phyloP scores from a whole-genome alignment of 2,888 invertebrate species.

The Drepanosiphum platanoidis region DNA sequence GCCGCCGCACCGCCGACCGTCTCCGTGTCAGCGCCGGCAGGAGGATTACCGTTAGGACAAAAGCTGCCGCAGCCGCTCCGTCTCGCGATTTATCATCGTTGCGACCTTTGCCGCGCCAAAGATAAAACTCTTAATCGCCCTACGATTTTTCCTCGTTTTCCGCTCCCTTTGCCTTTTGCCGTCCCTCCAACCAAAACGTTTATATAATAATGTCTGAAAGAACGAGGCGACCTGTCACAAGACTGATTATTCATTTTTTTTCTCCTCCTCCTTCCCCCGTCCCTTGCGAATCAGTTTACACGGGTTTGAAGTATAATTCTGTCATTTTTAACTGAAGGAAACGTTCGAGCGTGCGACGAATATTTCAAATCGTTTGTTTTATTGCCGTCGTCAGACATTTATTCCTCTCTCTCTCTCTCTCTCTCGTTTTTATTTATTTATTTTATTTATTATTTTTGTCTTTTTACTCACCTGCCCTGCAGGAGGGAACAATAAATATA shows the following conservation, averaged over 20 bases:
- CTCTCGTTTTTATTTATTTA: conserved; percentile 19
- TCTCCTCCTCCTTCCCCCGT: conserved; percentile 5
- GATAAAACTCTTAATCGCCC: conserved; percentile 61
- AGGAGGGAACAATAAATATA: conserved; percentile 13
- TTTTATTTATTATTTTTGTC: conserved; percentile 7
- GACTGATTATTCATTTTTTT: conserved; percentile 62
- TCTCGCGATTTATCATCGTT: conserved; percentile 59
- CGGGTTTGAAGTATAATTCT: conserved; percentile 51
- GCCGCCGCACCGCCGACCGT: background rate
- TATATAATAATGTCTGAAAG: conserved; percentile 48
- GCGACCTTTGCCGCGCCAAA: conserved; percentile 55
- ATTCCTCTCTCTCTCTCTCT: background rate
- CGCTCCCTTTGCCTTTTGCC: conserved; percentile 16
- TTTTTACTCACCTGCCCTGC: conserved; percentile 14
- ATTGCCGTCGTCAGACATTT: conserved; percentile 55
- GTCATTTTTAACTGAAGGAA: conserved; percentile 56
- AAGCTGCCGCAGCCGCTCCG: conserved; percentile 38
- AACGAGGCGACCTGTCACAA: conserved; percentile 45
- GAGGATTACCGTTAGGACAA: conserved; percentile 59
- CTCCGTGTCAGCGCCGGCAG: conserved; percentile 7
- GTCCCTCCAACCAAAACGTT: conserved; percentile 48
- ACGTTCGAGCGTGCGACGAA: conserved; percentile 51
- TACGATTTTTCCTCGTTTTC: conserved; percentile 62
- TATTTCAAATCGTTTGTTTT: conserved; percentile 55
- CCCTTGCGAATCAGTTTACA: conserved; percentile 56